These are phyloP conservation scores for Onychostruthus taczanowskii DNA, from an alignment of 2,113 vertebrate species.

Conservation along the genomic window DNA sequence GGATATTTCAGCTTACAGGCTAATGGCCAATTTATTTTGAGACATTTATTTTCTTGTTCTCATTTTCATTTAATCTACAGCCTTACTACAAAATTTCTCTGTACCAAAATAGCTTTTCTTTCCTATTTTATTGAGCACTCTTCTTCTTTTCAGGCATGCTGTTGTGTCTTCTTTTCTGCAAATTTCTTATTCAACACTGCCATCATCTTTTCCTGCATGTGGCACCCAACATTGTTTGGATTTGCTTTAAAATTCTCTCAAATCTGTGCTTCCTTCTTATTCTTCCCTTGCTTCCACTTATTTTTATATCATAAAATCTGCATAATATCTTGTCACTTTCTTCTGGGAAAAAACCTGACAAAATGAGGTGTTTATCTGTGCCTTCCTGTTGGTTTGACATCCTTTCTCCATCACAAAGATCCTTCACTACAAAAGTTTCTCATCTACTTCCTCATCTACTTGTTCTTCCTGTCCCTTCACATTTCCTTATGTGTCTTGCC, in stretches of 20 bases:
- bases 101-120: background rate
- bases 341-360: background rate
- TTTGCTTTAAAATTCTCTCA: constrained; percentile 45
- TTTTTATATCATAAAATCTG: constrained; percentile 1
- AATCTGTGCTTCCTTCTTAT: constrained; percentile 3
- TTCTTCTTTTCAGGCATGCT: background rate
- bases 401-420: constrained; percentile 1
- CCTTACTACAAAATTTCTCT: background rate
- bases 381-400: background rate
- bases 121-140: background rate
- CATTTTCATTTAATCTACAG: background rate
- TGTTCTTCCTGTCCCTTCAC: background rate
- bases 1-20: background rate
- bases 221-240: background rate
- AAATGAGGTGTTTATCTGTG: constrained; percentile 24
- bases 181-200: background rate
- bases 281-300: constrained; percentile 9
- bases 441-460: background rate
- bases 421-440: background rate
- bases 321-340: background rate
- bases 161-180: background rate
- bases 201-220: background rate
- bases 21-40: constrained; percentile 9
- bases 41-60: background rate
- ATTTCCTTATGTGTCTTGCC: background rate